phyloP scores from a whole-genome alignment of 1,140 invertebrate species.

The Dreissena polymorpha region DNA sequence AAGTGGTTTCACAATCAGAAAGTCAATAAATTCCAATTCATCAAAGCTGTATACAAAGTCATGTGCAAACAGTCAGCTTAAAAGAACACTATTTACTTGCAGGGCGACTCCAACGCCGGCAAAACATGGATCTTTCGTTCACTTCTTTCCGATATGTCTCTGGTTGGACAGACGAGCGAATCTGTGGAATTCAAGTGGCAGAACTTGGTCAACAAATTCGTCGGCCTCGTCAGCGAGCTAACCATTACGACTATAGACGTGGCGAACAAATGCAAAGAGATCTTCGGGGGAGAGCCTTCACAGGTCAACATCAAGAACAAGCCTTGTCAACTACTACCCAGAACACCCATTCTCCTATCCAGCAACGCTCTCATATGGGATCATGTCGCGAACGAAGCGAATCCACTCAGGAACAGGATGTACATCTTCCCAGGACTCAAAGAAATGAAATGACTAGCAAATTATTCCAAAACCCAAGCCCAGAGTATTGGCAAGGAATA shows the following conservation, averaged over 20 bases:
- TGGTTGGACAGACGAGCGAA: background rate
- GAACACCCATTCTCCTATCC: background rate
- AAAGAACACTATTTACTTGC: conserved; percentile 4
- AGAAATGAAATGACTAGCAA: no score
- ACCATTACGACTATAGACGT: background rate
- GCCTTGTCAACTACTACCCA: background rate
- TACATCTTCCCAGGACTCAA: no score
- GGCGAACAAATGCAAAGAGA: background rate
- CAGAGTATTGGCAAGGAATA: no score
- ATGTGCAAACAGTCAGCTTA: background rate
- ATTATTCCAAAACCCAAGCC: no score
- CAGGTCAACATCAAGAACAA: background rate
- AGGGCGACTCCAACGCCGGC: background rate
- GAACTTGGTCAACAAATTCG: background rate
- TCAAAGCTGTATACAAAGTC: no score
- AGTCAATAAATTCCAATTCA: no score
- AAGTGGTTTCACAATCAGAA: no score
- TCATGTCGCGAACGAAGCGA: no score
- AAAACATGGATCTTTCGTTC: background rate
- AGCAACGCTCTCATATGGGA: no score
- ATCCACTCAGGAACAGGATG: no score
- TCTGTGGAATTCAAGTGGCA: background rate
- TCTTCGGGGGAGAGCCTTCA: background rate
- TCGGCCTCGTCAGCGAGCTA: background rate
- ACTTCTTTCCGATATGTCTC: background rate